Conservation (phyloP, 2,113 vertebrate species). For the Motacilla alba region DNA sequence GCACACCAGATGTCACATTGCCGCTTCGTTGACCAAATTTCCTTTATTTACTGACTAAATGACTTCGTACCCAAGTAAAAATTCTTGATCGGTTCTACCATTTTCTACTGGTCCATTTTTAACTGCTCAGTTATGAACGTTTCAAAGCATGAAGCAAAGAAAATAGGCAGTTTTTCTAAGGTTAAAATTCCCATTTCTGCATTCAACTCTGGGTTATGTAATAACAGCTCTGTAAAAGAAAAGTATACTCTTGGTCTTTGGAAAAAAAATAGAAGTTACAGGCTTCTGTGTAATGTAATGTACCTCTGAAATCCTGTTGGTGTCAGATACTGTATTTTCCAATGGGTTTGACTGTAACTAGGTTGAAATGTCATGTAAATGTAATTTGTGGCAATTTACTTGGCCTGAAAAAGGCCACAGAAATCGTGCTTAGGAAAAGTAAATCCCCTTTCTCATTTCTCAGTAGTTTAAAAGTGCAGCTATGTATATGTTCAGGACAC, state of each 20-base stretch:
- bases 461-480: background rate
- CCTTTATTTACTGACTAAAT: background rate
- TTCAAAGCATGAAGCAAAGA: constrained; percentile 35
- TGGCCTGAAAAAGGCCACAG: background rate
- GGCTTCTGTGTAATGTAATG: background rate
- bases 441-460: background rate
- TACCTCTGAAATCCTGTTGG: background rate
- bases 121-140: background rate
- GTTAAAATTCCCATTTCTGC: constrained; percentile 35
- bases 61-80: background rate
- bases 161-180: constrained; percentile 37
- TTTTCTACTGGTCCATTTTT: constrained; percentile 7
- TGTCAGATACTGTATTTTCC: constrained; percentile 1
- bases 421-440: background rate
- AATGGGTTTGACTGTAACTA: background rate
- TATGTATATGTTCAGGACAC: background rate
- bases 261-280: background rate
- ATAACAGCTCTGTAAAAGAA: constrained; percentile 21
- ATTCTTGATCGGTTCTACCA: background rate
- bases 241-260: background rate
- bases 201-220: constrained; percentile 7
- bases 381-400: constrained; percentile 3
- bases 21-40: background rate
- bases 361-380: constrained; percentile 20
- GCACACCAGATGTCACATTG: background rate